These are phyloP conservation scores for Denticeps clupeoides DNA, from an alignment of 2,797 vertebrate species.

Conservation along the genomic window DNA sequence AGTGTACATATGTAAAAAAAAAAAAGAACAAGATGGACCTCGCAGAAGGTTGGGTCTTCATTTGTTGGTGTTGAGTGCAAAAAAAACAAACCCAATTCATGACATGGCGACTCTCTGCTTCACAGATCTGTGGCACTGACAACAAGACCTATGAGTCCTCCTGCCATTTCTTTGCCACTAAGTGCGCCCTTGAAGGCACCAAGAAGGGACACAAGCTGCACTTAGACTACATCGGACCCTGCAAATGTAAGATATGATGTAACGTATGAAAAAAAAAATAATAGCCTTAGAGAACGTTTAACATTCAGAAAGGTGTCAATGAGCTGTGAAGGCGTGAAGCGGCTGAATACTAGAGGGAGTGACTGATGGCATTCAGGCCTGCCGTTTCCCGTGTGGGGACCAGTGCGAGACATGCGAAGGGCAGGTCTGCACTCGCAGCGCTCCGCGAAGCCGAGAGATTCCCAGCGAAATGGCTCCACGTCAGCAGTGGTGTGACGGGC, in stretches of 20 bases:
- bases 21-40: too few species aligned
- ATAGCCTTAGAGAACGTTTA: conserved; percentile 12
- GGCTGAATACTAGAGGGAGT: conserved; percentile 5
- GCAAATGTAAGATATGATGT: conserved; percentile 79
- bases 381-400: conserved; percentile 24
- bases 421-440: conserved; percentile 35
- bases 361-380: conserved; percentile 27
- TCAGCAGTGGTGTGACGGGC: background rate
- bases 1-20: too few species aligned
- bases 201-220: conserved; percentile 99
- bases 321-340: conserved; percentile 3
- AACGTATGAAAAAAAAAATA: background rate
- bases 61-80: too few species aligned
- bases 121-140: conserved; percentile 88
- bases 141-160: conserved; percentile 95
- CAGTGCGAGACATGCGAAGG: conserved; percentile 10
- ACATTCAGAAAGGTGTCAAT: conserved; percentile 9
- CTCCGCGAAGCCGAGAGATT: conserved; percentile 16
- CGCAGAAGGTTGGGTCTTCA: too few species aligned
- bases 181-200: conserved; percentile 94
- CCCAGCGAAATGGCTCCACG: conserved; percentile 13
- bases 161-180: conserved; percentile 97
- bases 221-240: conserved; percentile 94
- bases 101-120: background rate
- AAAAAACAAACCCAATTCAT: too few species aligned